Base-by-base conservation (phyloP, 23 tunicate genomes). In the Trididemnum nubilum region DNA sequence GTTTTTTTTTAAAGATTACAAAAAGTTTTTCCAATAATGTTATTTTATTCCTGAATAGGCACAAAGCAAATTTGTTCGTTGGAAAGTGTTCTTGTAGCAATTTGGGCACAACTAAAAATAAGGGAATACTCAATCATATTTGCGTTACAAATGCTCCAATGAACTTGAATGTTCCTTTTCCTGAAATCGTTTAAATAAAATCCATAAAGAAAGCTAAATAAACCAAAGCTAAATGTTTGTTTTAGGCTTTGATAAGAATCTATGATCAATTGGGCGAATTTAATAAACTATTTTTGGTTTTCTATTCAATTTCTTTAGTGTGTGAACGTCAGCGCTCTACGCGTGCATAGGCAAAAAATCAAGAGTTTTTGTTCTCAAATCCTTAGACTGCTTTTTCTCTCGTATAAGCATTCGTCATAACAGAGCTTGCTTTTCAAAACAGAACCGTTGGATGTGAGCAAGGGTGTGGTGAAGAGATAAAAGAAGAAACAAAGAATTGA, bases 401-500 rank as follows among this genome's bases (percentile, higher is more conserved):
- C 29, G 26, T 24, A 24, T 24, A 61, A 61, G 28, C 67, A 61
- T 61, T 61, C 29, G 38, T 67, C 74, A 67, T 67, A 67, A 67
- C 74, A 30, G 31, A 9, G 74, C 38, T 18, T 77, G 66, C 81
- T 77, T 73, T 49, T 73, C 79, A 52, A 33, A 77, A 77, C 66
- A 77, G 28, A 26, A 3, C 9, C 36, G 2, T 33, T 77, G 66
- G 1, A 7, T 25, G 39, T 24, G 73, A 23, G n/a, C 65, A 38
- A 37, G 65, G 67, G 85, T 70, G 81, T 52, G 65, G 67, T 23
- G 66, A 36, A 28, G 12, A 77, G 81, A 77, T 35, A 52, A 77
- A 77, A 27, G 54, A 77, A 81, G 73, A 81, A 44, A 66, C 36
- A 67, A 81, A 37, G 39, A 28, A 2, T 32, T 22, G 30, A 64